Conservation (phyloP, 2,888 invertebrate species). For the Tetrapedia diversipes region DNA sequence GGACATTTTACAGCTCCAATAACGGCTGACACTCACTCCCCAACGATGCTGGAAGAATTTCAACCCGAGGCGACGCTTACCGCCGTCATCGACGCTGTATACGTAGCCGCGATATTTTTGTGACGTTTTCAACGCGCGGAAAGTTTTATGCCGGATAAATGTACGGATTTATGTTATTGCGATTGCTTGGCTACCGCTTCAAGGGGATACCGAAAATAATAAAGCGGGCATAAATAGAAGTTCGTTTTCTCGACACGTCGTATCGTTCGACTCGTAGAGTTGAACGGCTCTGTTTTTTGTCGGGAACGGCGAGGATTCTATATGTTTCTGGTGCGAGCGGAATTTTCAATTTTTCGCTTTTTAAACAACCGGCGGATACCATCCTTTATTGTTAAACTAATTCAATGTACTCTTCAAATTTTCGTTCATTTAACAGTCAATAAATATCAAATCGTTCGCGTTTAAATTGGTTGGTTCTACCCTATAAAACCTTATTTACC, state of each 20-base stretch:
- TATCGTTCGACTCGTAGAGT: conserved; percentile 10
- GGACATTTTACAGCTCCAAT: conserved; percentile 61
- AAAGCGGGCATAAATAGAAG: neutral
- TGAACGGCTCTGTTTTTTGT: neutral
- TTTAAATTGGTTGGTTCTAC: too few species aligned
- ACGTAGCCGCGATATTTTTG: conserved; percentile 48
- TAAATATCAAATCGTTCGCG: too few species aligned
- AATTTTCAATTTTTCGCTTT: too few species aligned
- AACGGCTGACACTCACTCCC: conserved; percentile 58
- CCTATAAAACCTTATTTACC: too few species aligned
- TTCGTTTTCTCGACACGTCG: neutral
- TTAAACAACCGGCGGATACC: too few species aligned
- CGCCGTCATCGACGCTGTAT: conserved; percentile 53
- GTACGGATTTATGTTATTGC: conserved; percentile 20
- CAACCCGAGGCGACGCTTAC: conserved; percentile 51
- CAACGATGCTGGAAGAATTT: conserved; percentile 52
- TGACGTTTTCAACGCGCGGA: conserved; percentile 43
- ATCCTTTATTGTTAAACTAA: too few species aligned
- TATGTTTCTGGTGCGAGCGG: too few species aligned
- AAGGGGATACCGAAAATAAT: conserved; percentile 7
- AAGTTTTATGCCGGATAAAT: conserved; percentile 22
- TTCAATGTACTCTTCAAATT: too few species aligned
- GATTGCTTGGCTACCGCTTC: conserved; percentile 6
- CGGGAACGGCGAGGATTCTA: too few species aligned
- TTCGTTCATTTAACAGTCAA: too few species aligned